phyloP scores from a whole-genome alignment of 2,888 invertebrate species.

The Cerceris rybyensis region DNA sequence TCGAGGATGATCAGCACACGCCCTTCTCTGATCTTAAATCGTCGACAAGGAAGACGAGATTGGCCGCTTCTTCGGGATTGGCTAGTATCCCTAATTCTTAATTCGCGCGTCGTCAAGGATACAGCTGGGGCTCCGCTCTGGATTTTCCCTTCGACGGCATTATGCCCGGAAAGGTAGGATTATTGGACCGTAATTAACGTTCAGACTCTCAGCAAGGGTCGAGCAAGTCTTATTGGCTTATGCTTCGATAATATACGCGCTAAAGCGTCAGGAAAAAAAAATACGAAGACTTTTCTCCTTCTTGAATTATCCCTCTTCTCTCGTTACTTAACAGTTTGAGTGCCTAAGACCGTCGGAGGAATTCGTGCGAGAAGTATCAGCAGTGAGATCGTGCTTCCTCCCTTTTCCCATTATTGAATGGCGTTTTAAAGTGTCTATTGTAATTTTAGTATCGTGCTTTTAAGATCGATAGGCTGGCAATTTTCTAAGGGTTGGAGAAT shows the following conservation, averaged over 20 bases:
- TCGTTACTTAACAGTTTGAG: background rate
- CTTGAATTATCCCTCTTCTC: background rate
- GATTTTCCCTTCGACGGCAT: constrained; percentile 17
- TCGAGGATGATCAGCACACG: background rate
- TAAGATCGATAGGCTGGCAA: too few relatives aligned
- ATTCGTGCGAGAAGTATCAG: too few relatives aligned
- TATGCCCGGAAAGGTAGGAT: constrained; percentile 44
- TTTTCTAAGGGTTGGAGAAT: too few relatives aligned
- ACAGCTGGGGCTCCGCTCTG: constrained; percentile 20
- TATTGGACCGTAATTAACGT: constrained; percentile 63
- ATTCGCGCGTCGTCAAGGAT: constrained; percentile 62
- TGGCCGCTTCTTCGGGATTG: constrained; percentile 27
- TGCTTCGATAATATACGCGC: constrained; percentile 53
- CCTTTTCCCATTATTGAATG: too few relatives aligned
- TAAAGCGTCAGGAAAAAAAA: constrained; percentile 37
- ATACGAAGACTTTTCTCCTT: background rate
- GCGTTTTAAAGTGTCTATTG: too few relatives aligned
- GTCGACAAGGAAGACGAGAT: constrained; percentile 12
- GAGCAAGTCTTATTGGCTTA: constrained; percentile 60
- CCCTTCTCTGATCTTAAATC: constrained; percentile 13
- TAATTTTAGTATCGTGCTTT: too few relatives aligned
- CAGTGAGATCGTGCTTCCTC: too few relatives aligned
- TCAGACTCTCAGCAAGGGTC: constrained; percentile 30
- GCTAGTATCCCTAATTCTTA: constrained; percentile 55
- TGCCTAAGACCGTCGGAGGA: too few relatives aligned